Evolutionary conservation across 2,888 invertebrate species (phyloP), one percentile per base, ranked within the genome.

Genomic region (Homarus gammarus): DNA sequence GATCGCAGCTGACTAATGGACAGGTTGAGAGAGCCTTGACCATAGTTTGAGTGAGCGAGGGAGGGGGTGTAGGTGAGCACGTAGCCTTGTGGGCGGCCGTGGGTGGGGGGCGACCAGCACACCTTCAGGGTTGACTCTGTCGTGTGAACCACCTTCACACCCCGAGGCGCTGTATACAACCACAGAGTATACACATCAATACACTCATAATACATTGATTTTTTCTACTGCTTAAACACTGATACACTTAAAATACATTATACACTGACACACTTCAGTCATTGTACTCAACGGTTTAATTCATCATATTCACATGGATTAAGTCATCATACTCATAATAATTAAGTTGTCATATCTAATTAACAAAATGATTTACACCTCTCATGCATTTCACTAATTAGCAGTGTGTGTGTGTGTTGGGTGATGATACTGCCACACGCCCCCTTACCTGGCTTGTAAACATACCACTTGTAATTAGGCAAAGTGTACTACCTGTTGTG

Each of bases 31-130:
- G 78, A 49, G 27, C 84, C 84, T 36, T 89, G 44, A 22, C 44
- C 72, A n/a, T 68, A 73, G 38, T 40, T 84, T 6, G 15, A 5
- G 2, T 78, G 83, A 6, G 44, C 68, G 27, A 18, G 31, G 38
- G 40, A 33, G 2, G 84, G 84, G 12, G 68, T 49, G 78, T 89
- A 89, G 51, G 68, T 84, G 56, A 89, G 68, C 33, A 89, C 15
- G 83, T 89, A 89, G 31, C 88, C 88, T 6, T 84, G 51, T 1
- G 88, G 88, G 40, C 15, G 38, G 68, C 88, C 78, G 51, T 78
- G 51, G 70, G 70, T 36, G 15, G 88, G 88, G 1, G 83, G 77
- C 3, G 77, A 84, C 88, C 88, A 89, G 70, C 88, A 89, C 70
- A 89, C 84, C 1, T 56, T 78, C 22, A 89, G 51, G 40, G 75